Conservation (phyloP, 2,113 vertebrate genomes). For the Himantopus leucocephalus region DNA sequence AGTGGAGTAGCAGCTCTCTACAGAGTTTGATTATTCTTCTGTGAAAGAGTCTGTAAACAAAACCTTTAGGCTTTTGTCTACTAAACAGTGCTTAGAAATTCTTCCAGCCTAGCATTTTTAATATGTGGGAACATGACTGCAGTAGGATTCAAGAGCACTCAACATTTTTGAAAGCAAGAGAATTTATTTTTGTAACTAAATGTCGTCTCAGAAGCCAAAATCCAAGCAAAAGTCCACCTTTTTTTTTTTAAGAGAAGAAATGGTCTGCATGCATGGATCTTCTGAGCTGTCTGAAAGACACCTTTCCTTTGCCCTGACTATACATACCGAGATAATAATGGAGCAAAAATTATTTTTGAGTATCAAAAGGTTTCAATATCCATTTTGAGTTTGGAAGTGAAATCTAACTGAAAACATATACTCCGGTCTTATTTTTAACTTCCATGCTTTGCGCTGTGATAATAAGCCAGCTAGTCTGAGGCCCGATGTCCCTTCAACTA, state of each 20-base stretch:
- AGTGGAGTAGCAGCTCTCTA: not conserved
- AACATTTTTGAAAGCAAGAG: slow-evolving; percentile 24
- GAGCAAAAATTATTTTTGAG: not conserved
- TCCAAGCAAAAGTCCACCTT: not conserved
- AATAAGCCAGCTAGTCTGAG: not conserved
- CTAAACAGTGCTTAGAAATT: slow-evolving; percentile 46
- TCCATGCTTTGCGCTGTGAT: not conserved
- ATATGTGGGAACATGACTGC: slow-evolving; percentile 35
- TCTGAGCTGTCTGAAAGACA: not conserved
- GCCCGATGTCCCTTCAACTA: not conserved
- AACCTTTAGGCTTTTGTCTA: slow-evolving; percentile 64
- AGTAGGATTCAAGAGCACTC: slow-evolving; percentile 28
- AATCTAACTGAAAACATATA: not conserved
- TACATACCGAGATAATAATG: not conserved
- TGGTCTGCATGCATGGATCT: not conserved
- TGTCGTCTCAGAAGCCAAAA: not conserved
- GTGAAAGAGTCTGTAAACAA: slow-evolving; percentile 52
- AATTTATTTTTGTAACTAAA: slow-evolving; percentile 27
- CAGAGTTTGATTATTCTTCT: slow-evolving; percentile 39
- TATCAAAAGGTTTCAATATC: not conserved
- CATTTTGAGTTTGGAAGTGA: not conserved
- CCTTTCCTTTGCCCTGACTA: not conserved
- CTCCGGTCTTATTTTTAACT: not conserved
- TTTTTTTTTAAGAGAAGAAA: not conserved
- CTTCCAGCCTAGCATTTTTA: slow-evolving; percentile 44